These are phyloP conservation scores for Gallinago undulata DNA, from an alignment of 2,113 vertebrate genomes.

Conservation along the genomic window DNA sequence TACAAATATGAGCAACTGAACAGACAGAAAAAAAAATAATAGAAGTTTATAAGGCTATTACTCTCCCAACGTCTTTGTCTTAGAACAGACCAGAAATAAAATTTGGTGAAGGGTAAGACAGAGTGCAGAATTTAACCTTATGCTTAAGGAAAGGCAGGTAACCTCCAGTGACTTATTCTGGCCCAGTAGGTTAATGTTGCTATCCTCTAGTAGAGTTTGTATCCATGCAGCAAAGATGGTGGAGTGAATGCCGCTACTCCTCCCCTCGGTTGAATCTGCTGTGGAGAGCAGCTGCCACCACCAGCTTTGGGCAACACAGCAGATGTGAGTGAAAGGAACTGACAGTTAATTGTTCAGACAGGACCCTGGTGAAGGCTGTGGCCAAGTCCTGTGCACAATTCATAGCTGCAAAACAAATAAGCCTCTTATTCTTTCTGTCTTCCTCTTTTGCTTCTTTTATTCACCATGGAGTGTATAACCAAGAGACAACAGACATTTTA, in stretches of 20 bases:
- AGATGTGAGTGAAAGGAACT: background rate
- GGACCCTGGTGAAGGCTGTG: background rate
- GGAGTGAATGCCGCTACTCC: background rate
- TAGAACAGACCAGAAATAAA: background rate
- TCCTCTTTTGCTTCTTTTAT: background rate
- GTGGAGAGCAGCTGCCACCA: background rate
- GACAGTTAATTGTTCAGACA: background rate
- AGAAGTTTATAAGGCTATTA: background rate
- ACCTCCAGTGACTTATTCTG: background rate
- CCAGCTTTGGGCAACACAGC: background rate
- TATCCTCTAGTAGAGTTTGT: background rate
- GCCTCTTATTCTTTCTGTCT: background rate
- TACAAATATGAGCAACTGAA: background rate
- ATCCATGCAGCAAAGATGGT: background rate
- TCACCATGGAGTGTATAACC: background rate
- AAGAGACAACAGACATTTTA: background rate
- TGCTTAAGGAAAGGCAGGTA: background rate
- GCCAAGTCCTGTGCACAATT: background rate
- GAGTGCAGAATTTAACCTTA: background rate
- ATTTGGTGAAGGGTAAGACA: accelerated
- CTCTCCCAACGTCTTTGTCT: background rate
- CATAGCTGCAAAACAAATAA: background rate
- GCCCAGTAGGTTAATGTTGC: background rate
- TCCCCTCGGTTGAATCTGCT: background rate
- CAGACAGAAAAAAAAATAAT: background rate